phyloP scores from a whole-genome alignment of 2,888 invertebrate species.

The Sminthurides aquaticus region DNA sequence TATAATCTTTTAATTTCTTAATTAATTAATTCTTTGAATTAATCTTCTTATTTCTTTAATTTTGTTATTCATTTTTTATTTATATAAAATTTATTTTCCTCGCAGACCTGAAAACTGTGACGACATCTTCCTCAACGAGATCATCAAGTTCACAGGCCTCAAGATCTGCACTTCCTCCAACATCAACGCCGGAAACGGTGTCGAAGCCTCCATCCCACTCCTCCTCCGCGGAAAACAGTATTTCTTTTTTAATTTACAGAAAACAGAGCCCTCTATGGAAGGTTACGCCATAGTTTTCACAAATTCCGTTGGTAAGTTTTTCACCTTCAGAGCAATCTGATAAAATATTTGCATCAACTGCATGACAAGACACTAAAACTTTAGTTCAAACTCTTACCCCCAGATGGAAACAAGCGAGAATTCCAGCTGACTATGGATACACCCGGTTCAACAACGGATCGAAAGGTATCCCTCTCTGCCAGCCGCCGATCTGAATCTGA shows the following conservation, averaged over 20 bases:
- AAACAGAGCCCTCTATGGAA: conserved; percentile 17
- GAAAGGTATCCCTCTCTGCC: conserved; percentile 9
- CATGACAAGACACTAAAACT: too few relatives aligned
- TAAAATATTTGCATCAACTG: too few relatives aligned
- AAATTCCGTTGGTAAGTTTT: not conserved
- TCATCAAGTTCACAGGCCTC: conserved; percentile 2
- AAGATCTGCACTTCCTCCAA: conserved; percentile 25
- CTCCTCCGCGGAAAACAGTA: conserved; percentile 10
- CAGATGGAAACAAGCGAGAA: conserved; percentile 5
- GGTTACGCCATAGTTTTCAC: conserved; percentile 9
- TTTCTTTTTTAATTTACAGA: conserved; percentile 10
- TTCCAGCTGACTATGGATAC: conserved; percentile 12
- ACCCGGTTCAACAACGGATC: conserved; percentile 7
- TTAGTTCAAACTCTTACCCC: too few relatives aligned
- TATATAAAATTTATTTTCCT: too few relatives aligned
- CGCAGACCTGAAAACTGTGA: too few relatives aligned
- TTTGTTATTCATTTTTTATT: not conserved
- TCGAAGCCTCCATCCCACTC: not conserved
- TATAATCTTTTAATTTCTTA: not conserved
- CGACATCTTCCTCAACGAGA: not conserved
- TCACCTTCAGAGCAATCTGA: not conserved
- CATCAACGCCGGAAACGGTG: conserved; percentile 25
- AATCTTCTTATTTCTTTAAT: not conserved
- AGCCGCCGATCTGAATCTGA: not conserved
- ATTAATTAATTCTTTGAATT: too few relatives aligned